These are phyloP conservation scores for Philonicus albiceps DNA, from an alignment of 2,888 invertebrate species.

Conservation along the genomic window DNA sequence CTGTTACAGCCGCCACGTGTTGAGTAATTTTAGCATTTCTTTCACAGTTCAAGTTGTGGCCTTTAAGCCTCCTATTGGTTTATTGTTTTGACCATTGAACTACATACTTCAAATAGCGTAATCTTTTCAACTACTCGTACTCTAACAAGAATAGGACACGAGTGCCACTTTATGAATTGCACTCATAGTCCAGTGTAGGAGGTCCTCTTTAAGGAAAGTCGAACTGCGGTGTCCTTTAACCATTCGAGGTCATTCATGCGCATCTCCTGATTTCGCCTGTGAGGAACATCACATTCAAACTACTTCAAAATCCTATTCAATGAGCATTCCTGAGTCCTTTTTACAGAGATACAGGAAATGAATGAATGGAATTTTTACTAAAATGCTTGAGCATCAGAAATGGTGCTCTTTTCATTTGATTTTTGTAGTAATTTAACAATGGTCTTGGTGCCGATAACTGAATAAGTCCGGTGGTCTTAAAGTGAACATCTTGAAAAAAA, in stretches of 20 bases:
- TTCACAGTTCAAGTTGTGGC: background rate
- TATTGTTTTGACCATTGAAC: background rate
- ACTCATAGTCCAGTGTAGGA: background rate
- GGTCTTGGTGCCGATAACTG: background rate
- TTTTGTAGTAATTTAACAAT: background rate
- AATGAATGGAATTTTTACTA: background rate
- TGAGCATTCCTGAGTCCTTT: background rate
- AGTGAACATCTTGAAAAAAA: background rate
- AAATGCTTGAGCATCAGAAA: background rate
- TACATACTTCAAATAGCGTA: background rate
- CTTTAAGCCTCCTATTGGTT: background rate
- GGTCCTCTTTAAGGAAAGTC: background rate
- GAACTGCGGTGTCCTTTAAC: background rate
- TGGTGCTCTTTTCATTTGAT: background rate
- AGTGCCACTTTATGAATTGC: background rate
- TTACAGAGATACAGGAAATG: conserved; percentile 1
- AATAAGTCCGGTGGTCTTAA: background rate
- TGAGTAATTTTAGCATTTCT: background rate
- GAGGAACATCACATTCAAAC: background rate
- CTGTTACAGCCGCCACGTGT: background rate
- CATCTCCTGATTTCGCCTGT: background rate
- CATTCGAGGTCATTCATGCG: background rate
- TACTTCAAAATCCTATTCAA: background rate
- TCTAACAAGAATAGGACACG: background rate
- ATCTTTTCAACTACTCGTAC: background rate